Base-by-base conservation (phyloP, 2,888 invertebrate species). In the Eucera pruinosa region DNA sequence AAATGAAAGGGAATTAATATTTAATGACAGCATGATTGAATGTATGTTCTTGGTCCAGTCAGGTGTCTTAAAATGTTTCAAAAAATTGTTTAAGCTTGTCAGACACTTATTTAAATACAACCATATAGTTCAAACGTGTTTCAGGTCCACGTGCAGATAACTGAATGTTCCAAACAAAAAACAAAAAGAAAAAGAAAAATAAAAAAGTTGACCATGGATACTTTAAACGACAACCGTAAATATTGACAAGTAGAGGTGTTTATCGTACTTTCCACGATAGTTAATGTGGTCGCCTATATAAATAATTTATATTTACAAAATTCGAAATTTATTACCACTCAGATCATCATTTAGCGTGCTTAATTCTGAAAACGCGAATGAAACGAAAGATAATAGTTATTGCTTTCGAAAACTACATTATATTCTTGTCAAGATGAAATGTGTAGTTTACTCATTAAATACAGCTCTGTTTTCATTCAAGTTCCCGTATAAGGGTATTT, bases 241-340 rank as follows among this genome's bases (percentile, higher is more conserved):
- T 13, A 13, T 23, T 4, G 20, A 11, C 20, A 23, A 0, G 39
- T 2, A 7, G 3, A 36, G 7, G 11, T 6, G 13, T 13, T 3
- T 5, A 7, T 36, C 13, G 15, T 36, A 36, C 15, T 36, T 36
- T 55, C 27, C 36, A 20, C 15, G 36, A 23, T 55, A 36, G 36
- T 55, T 39, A 57, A 13, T 18, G n/a, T 9, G 9, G 9, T 27
- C 4, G 39, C 39, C 25, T 23, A 39, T n/a, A 39, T n/a, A 57
- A 57, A n/a, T 39, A 39, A 57, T 57, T 57, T 57, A 57, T 39
- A 39, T 57, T 57, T 23, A 9, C 39, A 39, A 39, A 57, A 39
- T 39, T 57, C 39, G 15, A 2, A 15, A 39, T 41, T 15, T 39
- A 39, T 13, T 9, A 39, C 9, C 4, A 13, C n/a, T 2, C 23